Conservation (phyloP, 2,888 invertebrate species). For the Protophormia terraenovae region DNA sequence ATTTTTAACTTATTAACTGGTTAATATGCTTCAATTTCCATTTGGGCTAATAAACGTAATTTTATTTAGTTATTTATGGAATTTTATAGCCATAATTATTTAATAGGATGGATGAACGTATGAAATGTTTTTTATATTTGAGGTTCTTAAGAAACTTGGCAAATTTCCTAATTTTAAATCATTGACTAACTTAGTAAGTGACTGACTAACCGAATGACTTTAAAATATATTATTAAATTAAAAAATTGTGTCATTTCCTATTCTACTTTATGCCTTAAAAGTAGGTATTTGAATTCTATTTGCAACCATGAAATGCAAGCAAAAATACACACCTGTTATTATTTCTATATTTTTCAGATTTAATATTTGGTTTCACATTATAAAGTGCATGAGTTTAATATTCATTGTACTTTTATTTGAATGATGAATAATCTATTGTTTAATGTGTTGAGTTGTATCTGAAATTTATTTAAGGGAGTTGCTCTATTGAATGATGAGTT, state of each 20-base stretch:
- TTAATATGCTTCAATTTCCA: background rate
- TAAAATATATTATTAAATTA: background rate
- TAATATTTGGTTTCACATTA: background rate
- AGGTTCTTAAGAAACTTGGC: slow-evolving; percentile 30
- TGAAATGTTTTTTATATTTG: slow-evolving; percentile 6
- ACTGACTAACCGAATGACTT: slow-evolving; percentile 1
- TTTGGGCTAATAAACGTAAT: slow-evolving; percentile 12
- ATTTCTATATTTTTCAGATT: slow-evolving; percentile 37
- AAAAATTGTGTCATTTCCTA: slow-evolving; percentile 66
- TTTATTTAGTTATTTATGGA: background rate
- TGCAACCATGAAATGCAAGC: background rate
- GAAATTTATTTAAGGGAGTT: background rate
- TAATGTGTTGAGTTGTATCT: background rate
- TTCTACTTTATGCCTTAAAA: slow-evolving; percentile 2
- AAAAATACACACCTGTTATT: slow-evolving; percentile 42
- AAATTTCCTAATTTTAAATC: slow-evolving; percentile 5
- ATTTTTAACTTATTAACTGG: slow-evolving; percentile 26
- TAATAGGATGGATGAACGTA: background rate
- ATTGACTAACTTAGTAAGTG: background rate
- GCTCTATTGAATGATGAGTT: background rate
- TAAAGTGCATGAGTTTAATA: background rate
- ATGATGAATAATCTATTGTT: background rate
- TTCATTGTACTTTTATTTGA: background rate
- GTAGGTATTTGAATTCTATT: background rate
- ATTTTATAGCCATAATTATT: background rate